Conservation (phyloP, 2,797 vertebrate genomes). For the Muscicapa striata region DNA sequence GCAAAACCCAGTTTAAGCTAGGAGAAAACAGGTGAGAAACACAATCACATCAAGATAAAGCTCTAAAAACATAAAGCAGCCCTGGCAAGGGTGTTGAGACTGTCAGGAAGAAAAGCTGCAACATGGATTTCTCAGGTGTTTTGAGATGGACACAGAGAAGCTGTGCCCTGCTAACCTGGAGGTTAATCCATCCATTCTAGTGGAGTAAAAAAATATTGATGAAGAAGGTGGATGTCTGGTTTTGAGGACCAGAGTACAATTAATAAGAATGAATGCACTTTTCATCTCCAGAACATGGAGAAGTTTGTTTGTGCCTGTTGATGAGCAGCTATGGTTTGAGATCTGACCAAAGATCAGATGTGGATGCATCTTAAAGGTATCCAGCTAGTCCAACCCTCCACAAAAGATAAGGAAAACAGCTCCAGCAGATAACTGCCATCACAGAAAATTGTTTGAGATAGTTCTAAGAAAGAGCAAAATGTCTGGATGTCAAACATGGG, state of each 20-base stretch:
- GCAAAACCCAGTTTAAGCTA: not conserved
- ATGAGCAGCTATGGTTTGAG: not conserved
- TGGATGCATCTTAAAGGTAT: not conserved
- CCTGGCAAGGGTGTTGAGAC: not conserved
- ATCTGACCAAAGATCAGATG: not conserved
- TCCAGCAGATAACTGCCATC: not conserved
- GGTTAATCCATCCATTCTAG: not conserved
- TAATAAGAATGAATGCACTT: not conserved
- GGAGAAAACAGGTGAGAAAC: not conserved
- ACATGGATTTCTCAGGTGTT: not conserved
- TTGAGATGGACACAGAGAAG: not conserved
- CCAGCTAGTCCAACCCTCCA: not conserved
- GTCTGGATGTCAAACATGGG: not conserved
- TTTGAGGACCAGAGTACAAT: not conserved
- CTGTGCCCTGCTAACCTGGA: not conserved
- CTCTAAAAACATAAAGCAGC: not conserved
- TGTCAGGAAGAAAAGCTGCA: not conserved
- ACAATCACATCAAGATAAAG: not conserved
- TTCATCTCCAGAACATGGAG: not conserved
- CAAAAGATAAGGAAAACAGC: not conserved
- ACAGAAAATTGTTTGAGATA: not conserved
- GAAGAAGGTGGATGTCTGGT: not conserved
- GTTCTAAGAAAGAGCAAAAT: not conserved
- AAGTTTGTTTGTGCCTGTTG: not conserved
- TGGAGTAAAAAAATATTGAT: not conserved